Evolutionary conservation across 2,797 vertebrate species (phyloP), one percentile per base, ranked within the genome.

Genomic region (Lutjanus campechanus): DNA sequence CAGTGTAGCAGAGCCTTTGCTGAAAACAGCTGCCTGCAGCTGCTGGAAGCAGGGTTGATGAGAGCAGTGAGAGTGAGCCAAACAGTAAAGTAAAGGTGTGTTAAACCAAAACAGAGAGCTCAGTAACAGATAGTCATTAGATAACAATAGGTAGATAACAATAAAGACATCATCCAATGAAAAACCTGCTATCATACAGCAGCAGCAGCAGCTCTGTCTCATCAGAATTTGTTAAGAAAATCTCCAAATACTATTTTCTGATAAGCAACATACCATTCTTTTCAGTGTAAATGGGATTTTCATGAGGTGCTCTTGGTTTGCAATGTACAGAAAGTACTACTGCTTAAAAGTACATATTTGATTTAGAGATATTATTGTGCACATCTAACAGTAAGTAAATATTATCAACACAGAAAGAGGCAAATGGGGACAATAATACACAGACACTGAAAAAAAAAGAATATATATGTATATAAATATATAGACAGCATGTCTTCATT

Each of bases 21-120:
- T 81, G 41, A 74, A 74, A 78, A 64, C 62, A 76, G 46, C 63
- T 73, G 47, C 60, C 63, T 60, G 56, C 29, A 72, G 58, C 50
- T 75, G 59, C 43, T 77, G 25, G 49, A 36, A 62, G 69, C 46
- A 61, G 11, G 29, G 51, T 11, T 77, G 68, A 79, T 54, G 66
- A 76, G 51, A 61, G 25, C 9, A 13, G n/a, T 40, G 51, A 13
- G 5, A 43, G 58, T 43, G 44, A 81, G 60, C 43, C 29, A 6
- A 75, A 63, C 58, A 62, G 36, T 62, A 15, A 59, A 49, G 22
- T 25, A 55, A 50, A 36, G 7, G 22, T 29, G 8, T 20, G 16
- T 54, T 5, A 64, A 75, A 62, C 25, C 20, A 58, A 83, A 66
- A 61, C 20, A 49, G 46, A 72, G 9, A 76, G 41, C 5, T 40